These are phyloP conservation scores for Centrocercus urophasianus DNA, from an alignment of 2,113 vertebrate species.

Conservation along the genomic window DNA sequence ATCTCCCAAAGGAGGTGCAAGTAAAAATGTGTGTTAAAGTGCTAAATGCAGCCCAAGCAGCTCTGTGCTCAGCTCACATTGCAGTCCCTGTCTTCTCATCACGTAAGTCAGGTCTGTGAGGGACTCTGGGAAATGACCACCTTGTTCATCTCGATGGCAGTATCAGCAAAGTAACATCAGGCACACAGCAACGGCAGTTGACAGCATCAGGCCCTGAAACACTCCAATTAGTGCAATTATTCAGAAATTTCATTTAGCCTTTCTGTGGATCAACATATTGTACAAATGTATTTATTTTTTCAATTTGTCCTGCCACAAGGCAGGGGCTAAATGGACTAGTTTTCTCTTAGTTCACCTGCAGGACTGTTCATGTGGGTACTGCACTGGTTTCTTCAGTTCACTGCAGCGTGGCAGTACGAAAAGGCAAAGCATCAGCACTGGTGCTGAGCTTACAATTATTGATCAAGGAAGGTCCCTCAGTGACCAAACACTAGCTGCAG, in stretches of 20 bases:
- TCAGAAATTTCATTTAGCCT: neutral
- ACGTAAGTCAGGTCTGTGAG: rapidly evolving
- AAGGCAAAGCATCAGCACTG: neutral
- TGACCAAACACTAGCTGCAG: neutral
- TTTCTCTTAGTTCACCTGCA: neutral
- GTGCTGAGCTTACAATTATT: neutral
- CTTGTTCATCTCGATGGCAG: neutral
- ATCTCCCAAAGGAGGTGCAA: neutral
- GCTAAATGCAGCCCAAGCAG: neutral
- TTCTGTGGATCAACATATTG: neutral
- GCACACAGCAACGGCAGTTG: neutral
- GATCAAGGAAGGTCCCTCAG: neutral
- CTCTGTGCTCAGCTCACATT: neutral
- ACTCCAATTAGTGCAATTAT: neutral
- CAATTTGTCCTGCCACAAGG: neutral
- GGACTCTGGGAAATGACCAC: neutral
- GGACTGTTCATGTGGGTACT: neutral
- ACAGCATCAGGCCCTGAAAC: neutral
- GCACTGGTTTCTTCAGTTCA: neutral
- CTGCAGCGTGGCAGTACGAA: neutral
- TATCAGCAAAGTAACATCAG: neutral
- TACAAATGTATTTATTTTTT: neutral
- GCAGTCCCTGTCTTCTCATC: neutral
- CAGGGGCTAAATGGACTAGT: neutral
- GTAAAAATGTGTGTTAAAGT: rapidly evolving